Evolutionary conservation across 2,797 vertebrate species (phyloP), one percentile per base, ranked within the genome.

Genomic region (Typhlichthys eigenmanni): DNA sequence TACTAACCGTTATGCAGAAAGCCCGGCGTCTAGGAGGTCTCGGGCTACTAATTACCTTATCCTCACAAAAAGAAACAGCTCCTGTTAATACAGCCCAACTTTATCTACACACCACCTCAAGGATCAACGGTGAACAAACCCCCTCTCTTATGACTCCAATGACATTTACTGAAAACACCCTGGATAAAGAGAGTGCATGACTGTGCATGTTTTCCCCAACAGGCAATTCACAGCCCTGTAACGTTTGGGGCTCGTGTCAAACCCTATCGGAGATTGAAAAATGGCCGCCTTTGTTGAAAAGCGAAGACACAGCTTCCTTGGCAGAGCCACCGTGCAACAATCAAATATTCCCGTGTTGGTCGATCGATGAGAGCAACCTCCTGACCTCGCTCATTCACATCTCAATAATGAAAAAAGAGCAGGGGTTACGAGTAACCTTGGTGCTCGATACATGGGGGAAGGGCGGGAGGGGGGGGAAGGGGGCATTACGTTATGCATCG

Each of bases 371-470:
- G 47, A 63, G 54, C 66, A 78, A 46, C 84, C 79, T 60, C 68
- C 49, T 65, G 79, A 89, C 85, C 85, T 86, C 82, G 74, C 78
- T 74, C 72, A 74, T 87, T 87, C 87, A 79, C 85, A 81, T 88
- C 88, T 84, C 87, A 83, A 84, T 90, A 90, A 88, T 85, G 82
- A 87, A 85, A 87, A 80, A 83, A 62, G 68, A 85, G 88, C 74
- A 68, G 76, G 76, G 84, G 84, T 80, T 84, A 84, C 79, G 86
- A 83, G 84, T 76, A 85, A 88, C 87, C 84, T 71, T 48, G 2
- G 68, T 51, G 81, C 59, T 83, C 77, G 13, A 79, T 80, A 71
- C 66, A 72, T 70, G 47, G 9, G 9, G n/a, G n/a, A 16, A 16
- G 4, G n/a, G 58, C 14, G 47, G 58, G 29, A 1, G 8, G 17